A percentile compares a stretch with the other conserved stretches of the same genome.
Conservation (phyloP, 2,888 invertebrate species). For the Euproctis similis region DNA sequence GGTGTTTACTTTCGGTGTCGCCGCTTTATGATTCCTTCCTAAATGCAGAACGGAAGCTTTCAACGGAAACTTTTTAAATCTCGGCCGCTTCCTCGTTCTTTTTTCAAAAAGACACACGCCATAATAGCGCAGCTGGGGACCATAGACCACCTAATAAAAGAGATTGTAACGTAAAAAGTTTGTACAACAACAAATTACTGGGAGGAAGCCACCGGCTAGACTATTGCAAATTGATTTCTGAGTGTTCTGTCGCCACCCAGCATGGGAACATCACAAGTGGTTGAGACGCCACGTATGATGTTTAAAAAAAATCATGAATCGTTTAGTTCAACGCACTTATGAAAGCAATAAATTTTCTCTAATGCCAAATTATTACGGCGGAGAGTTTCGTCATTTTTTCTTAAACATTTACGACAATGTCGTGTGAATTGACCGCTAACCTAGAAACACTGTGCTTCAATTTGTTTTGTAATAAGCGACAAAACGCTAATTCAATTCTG, state of each 20-base stretch:
- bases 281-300: slow-evolving; percentile 40
- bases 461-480: slow-evolving; percentile 13
- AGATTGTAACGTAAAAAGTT: slow-evolving; percentile 31
- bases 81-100: slow-evolving; percentile 35
- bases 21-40: slow-evolving; percentile 23
- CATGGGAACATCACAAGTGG: slow-evolving; percentile 57
- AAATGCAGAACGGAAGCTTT: slow-evolving; percentile 30
- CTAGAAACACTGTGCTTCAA: slow-evolving; percentile 8
- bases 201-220: slow-evolving; percentile 61
- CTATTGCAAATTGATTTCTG: slow-evolving; percentile 65
- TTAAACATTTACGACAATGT: slow-evolving; percentile 6
- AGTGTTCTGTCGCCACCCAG: slow-evolving; percentile 74
- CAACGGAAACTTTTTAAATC: slow-evolving; percentile 40
- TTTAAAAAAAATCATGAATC: slow-evolving; percentile 34
- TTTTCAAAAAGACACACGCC: slow-evolving; percentile 52
- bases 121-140: slow-evolving; percentile 44
- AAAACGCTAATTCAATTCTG: slow-evolving; percentile 13
- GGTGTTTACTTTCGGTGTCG: slow-evolving; percentile 21
- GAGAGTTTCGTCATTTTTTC: slow-evolving; percentile 23
- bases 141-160: slow-evolving; percentile 27
- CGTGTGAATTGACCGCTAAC: slow-evolving; percentile 15
- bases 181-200: slow-evolving; percentile 28
- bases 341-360: slow-evolving; percentile 53
- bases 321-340: slow-evolving; percentile 34
- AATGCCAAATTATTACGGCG: slow-evolving; percentile 31